A percentile compares a stretch with the other conserved stretches of the same genome.
These are phyloP conservation scores for Cheilosia vernalis DNA, from an alignment of 2,888 invertebrate species.

Conservation along the genomic window DNA sequence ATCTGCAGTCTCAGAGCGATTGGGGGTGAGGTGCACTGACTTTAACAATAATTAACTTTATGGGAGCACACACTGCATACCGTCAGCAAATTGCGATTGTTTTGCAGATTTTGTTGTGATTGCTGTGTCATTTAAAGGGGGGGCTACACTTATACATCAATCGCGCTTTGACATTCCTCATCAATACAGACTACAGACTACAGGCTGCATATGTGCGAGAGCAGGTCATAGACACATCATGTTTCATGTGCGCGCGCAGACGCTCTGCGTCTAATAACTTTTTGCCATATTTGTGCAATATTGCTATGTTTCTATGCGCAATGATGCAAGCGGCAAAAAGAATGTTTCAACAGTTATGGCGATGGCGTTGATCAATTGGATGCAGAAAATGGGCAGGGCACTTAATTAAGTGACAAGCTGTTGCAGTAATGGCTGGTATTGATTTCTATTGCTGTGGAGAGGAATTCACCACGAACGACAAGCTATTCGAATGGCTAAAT, in stretches of 20 bases:
- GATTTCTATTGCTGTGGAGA: constrained; percentile 28
- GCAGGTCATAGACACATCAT: constrained; percentile 25
- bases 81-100: constrained; percentile 71
- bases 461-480: constrained; percentile 22
- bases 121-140: background rate
- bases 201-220: too few relatives aligned
- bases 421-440: constrained; percentile 47
- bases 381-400: constrained; percentile 71
- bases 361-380: constrained; percentile 72
- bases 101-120: constrained; percentile 18
- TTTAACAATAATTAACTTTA: constrained; percentile 75
- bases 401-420: constrained; percentile 72
- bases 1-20: background rate
- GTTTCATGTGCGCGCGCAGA: constrained; percentile 17
- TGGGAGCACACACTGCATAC: constrained; percentile 54
- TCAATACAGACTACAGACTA: constrained; percentile 5
- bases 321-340: constrained; percentile 47
- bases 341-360: constrained; percentile 56
- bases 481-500: constrained; percentile 17
- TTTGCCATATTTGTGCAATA: constrained; percentile 45
- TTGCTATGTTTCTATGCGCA: constrained; percentile 36
- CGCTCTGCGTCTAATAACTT: constrained; percentile 52
- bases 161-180: constrained; percentile 53
- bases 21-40: constrained; percentile 72
- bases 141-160: constrained; percentile 15